Evolutionary conservation across 2,888 invertebrate genomes (phyloP).

Genomic region (Cephus pulcher): DNA sequence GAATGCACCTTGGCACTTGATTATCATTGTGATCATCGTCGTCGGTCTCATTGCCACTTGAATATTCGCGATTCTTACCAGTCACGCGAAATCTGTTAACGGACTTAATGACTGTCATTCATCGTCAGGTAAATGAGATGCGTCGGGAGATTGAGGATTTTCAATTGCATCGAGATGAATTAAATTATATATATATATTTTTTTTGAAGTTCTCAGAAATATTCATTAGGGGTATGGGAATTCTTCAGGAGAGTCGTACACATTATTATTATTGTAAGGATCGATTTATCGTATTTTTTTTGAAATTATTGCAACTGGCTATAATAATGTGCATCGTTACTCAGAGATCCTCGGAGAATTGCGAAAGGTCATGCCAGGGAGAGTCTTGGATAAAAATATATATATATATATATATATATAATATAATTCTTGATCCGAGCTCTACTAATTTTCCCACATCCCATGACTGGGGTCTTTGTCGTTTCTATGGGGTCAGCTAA

Average conservation of each 20-base stretch:
- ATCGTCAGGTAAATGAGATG: background rate
- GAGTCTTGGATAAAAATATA: background rate
- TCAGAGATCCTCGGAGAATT: background rate
- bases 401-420: background rate
- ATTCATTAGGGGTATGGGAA: background rate
- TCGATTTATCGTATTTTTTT: background rate
- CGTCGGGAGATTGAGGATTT: background rate
- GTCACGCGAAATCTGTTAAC: background rate
- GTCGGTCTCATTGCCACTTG: background rate
- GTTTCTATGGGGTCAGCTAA: background rate
- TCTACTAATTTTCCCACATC: background rate
- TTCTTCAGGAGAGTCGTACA: too few species aligned
- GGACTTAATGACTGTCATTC: background rate
- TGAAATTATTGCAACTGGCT: background rate
- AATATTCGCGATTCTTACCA: background rate
- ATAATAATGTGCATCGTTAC: background rate
- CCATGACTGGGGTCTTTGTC: background rate
- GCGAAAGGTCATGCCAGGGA: background rate
- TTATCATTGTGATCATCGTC: background rate
- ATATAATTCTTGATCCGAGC: background rate
- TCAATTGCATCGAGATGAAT: background rate
- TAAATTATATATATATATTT: background rate
- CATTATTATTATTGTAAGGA: background rate
- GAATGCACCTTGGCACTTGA: background rate
- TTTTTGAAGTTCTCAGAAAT: background rate